Base-by-base conservation (phyloP, 2,888 invertebrate genomes). In the Glaucopsyche alexis region DNA sequence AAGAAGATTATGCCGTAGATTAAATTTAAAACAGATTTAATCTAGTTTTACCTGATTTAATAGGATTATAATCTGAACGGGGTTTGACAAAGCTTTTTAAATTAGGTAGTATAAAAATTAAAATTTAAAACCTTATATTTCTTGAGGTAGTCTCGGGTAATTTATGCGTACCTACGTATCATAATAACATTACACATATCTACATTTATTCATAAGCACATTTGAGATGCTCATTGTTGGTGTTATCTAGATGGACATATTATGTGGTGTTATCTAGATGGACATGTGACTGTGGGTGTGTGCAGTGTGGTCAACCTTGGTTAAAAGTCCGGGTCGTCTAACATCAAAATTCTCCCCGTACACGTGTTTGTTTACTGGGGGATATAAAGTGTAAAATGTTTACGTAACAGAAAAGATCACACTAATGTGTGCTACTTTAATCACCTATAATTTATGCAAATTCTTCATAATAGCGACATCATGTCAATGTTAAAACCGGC, bases 271-370 rank as follows among this genome's bases (percentile, higher is more conserved):
- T 69, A 69, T 69, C 69, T 49, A 47, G 69, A 69, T 60, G 60
- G 60, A 29, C 29, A 38, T 69, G 55, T 19, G 40, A 40, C 14
- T 65, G 67, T 67, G 67, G 45, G 13, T 47, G 19, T 29, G n/a
- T n/a, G n/a, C n/a, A n/a, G n/a, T n/a, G 69, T 49, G 69, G 69
- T 47, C 69, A 69, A 29, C 69, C 69, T 69, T 49, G 69, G 49
- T 29, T 47, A 67, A 45, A 49, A 47, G 60, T 60, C 60, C 60
- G 60, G 60, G 38, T 60, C 29, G 29, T 8, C 19, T 13, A 14
- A 47, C 47, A 13, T 47, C 47, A 9, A 38, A 60, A 29, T 7
- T 13, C 29, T 38, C 60, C 60, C 60, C 7, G 29, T 60, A 38
- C 13, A 29, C 13, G 29, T 60, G 19, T 55, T 60, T 60, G 13